Base-by-base conservation (phyloP, 2,888 invertebrate genomes). In the Calliphora vomitoria region DNA sequence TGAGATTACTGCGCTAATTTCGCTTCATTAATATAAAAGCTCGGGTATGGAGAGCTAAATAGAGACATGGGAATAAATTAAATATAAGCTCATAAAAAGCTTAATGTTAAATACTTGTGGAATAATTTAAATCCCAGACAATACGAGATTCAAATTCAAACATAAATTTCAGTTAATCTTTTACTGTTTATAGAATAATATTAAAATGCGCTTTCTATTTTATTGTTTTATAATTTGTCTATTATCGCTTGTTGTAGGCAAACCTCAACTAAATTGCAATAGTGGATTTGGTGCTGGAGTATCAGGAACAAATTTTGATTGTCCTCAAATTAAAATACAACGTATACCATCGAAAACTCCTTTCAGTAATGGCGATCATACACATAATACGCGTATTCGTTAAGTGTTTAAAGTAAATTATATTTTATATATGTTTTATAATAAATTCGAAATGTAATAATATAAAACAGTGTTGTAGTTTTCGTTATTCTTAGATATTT, bases 181-280 rank as follows among this genome's bases (percentile, higher is more conserved):
- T 55, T 3, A 55, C 18, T 20, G 31, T 60, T 35, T 31, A 31
- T 35, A 60, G 15, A 31, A 35, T 6, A 58, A 20, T 58, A 31
- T 13, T 50, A 44, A 25, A 75, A 62, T 75, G 75, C 75, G 44
- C 5, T 75, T 75, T 44, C n/a, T 4, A 60, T 31, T 47, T 53
- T 4, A 8, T n/a, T 53, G 25, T 35, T 50, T 53, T 6, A 15
- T 35, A 31, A 4, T 50, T 53, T 47, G 66, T 13, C 41, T 75
- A 8, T 31, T 60, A 5, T n/a, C 8, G 1, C 3, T 47, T 50
- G 60, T 11, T n/a, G 15, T 35, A 1, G n/a, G 44, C 4, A 62
- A 44, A 25, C 55, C 75, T 31, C 60, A 75, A 25, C 10, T 75
- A 18, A 44, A 75, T 60, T 75, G 75, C 25, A 62, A 75, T 60